These are phyloP conservation scores for Oryzias melastigma DNA, from an alignment of 2,113 vertebrate species.

Conservation along the genomic window DNA sequence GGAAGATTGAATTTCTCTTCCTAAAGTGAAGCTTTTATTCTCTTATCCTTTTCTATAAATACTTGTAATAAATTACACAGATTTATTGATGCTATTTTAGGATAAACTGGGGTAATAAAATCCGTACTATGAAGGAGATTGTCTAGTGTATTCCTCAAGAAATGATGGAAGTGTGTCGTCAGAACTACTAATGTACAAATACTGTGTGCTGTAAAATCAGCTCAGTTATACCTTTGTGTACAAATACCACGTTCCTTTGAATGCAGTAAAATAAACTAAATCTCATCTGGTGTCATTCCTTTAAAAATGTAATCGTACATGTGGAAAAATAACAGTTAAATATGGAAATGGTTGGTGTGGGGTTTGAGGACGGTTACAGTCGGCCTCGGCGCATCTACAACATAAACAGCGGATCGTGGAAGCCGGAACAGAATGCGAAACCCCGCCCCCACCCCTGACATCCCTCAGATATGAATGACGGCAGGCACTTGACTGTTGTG, in stretches of 20 bases:
- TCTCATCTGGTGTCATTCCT: conserved; percentile 6
- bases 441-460: conserved; percentile 43
- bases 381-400: conserved; percentile 7
- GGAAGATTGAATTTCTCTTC: conserved; percentile 26
- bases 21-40: conserved; percentile 14
- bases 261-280: conserved; percentile 16
- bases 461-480: conserved; percentile 76
- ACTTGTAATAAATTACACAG: conserved; percentile 43
- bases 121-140: conserved; percentile 22
- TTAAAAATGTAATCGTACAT: conserved; percentile 3
- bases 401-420: conserved; percentile 35
- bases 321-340: background rate
- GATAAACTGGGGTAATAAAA: conserved; percentile 36
- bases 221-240: conserved; percentile 20
- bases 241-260: conserved; percentile 34
- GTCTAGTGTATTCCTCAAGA: conserved; percentile 11
- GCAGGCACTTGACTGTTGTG: conserved; percentile 90
- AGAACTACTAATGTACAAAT: conserved; percentile 61
- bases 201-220: conserved; percentile 64
- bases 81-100: conserved; percentile 22
- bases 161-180: conserved; percentile 16
- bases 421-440: background rate
- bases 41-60: conserved; percentile 27
- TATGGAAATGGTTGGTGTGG: background rate
- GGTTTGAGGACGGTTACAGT: conserved; percentile 14